Evolutionary conservation across 2,888 invertebrate species (phyloP), one percentile per base, ranked within the genome.

Genomic region (Dicyrtoma fusca): DNA sequence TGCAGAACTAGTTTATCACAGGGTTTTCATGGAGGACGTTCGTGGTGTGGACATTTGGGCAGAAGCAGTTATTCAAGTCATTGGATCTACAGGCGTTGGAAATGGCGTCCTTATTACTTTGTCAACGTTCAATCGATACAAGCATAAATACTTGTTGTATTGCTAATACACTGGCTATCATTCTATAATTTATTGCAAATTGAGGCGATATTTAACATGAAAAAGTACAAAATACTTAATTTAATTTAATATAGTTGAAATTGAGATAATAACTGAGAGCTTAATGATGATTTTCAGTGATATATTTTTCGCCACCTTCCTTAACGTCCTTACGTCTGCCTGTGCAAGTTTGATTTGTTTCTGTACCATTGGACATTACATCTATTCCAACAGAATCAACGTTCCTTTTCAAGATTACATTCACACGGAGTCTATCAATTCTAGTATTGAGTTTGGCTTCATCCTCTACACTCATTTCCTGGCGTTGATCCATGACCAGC

Each of bases 51-150:
- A 76, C 1, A 72, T 78, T 21, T 77, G 78, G 78, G 64, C 59
- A 3, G 76, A 78, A 23, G 75, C 78, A 0, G 55, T 74, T 3
- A 72, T 78, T 14, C 76, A 76, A 70, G 76, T 75, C 1, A 70
- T 78, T 23, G 51, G 74, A n/a, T 77, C 76, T 10, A 74, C 73
- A 21, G 78, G 78, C n/a, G 68, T 78, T 42, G 78, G 78, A n/a
- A 78, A 75, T 53, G 78, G 78, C 11, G 76, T 76, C 11, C 63
- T 77, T 11, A 74, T 77, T 25, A 78, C 74, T 49, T 51, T 78
- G 13, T 71, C 76, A 14, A 76, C 75, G 13, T 78, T 74, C 42
- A 78, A 78, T 49, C 74, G 70, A 42, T 69, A 71, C 55, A 68
- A 74, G n/a, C 73, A 76, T 51, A 64, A 63, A 19, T 78, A 64